These are phyloP conservation scores for Argyra leucocephala DNA, from an alignment of 2,888 invertebrate genomes.

Conservation along the genomic window DNA sequence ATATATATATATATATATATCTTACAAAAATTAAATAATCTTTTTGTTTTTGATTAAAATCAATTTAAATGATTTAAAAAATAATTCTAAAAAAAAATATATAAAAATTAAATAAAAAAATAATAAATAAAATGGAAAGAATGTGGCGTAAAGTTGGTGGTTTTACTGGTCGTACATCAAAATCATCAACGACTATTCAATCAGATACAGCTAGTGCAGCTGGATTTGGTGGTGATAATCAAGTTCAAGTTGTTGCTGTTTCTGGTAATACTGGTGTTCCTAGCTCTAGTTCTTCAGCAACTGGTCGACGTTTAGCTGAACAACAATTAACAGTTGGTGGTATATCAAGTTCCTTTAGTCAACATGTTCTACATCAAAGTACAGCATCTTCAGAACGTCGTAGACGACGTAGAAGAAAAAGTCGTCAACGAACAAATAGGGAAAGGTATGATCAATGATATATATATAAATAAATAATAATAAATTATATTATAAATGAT, in stretches of 20 bases:
- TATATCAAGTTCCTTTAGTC: conserved; percentile 35
- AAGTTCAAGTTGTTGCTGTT: conserved; percentile 36
- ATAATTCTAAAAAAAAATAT: not conserved
- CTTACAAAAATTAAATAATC: no score
- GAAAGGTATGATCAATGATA: conserved; percentile 17
- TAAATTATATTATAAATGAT: no score
- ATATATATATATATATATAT: no score
- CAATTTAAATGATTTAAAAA: no score
- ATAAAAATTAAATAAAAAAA: conserved; percentile 13
- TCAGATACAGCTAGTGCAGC: conserved; percentile 40
- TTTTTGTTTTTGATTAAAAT: no score
- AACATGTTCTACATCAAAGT: conserved; percentile 39
- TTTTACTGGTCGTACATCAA: conserved; percentile 33
- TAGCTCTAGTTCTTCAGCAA: conserved; percentile 28
- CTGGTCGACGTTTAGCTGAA: conserved; percentile 38
- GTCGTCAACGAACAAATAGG: conserved; percentile 33
- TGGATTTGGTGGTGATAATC: conserved; percentile 40
- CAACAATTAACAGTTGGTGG: conserved; percentile 28
- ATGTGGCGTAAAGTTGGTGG: conserved; percentile 45
- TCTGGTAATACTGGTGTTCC: conserved; percentile 24
- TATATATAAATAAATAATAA: no score
- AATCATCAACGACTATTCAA: conserved; percentile 32
- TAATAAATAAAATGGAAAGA: conserved; percentile 35
- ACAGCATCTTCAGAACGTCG: conserved; percentile 41
- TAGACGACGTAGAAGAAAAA: conserved; percentile 38